Percentiles rank a stretch among this genome's conserved stretches.
phyloP scores from a whole-genome alignment of 2,797 vertebrate genomes.

The Malurus leucopterus region DNA sequence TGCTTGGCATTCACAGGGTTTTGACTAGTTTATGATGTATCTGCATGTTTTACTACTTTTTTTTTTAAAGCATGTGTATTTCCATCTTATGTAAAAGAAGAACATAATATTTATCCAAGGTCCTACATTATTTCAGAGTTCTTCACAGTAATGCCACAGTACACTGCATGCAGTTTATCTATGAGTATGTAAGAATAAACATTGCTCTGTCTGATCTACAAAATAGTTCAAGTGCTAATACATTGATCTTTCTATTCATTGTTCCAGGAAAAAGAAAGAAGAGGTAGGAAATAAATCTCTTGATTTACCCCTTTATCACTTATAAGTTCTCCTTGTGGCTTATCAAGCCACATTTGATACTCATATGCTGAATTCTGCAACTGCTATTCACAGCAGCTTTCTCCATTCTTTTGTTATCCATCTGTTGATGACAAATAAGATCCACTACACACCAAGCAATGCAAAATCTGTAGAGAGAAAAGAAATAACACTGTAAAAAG shows the following conservation, averaged over 20 bases:
- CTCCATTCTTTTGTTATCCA: neutral
- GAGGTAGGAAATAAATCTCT: neutral
- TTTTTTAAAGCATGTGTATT: neutral
- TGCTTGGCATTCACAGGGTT: neutral
- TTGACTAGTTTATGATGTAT: neutral
- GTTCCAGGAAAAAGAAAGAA: neutral
- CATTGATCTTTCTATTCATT: neutral
- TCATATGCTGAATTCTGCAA: neutral
- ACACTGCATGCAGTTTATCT: neutral
- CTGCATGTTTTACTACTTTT: neutral
- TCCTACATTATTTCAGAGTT: neutral
- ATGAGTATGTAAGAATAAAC: rapidly evolving
- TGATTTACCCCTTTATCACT: neutral
- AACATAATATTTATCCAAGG: neutral
- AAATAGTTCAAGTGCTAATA: neutral
- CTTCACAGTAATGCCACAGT: neutral
- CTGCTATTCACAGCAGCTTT: neutral
- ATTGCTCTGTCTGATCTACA: neutral
- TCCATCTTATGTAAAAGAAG: neutral
- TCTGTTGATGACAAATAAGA: neutral
- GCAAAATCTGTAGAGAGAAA: neutral
- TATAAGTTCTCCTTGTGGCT: neutral
- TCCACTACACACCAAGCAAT: neutral
- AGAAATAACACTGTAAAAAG: neutral
- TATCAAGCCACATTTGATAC: neutral